These are phyloP conservation scores for Erebia aethiops DNA, from an alignment of 2,888 invertebrate genomes.

Conservation along the genomic window DNA sequence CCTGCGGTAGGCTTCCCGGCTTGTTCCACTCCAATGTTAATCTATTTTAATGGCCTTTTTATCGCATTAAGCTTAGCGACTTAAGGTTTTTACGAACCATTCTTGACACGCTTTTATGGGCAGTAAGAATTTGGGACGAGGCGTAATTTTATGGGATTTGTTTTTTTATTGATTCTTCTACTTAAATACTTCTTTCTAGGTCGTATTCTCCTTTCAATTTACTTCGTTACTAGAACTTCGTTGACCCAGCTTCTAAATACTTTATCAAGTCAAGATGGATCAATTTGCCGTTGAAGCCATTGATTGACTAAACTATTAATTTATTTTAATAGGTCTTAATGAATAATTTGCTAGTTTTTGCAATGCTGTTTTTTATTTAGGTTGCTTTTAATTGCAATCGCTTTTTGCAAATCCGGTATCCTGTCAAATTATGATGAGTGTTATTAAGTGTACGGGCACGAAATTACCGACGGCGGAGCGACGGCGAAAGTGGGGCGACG, in stretches of 20 bases:
- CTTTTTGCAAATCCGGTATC: too few species aligned
- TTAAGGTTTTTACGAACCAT: constrained; percentile 36
- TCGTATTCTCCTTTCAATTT: not conserved
- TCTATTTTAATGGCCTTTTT: constrained; percentile 51
- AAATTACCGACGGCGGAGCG: too few species aligned
- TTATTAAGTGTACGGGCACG: not conserved
- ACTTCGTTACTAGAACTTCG: too few species aligned
- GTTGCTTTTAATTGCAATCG: too few species aligned
- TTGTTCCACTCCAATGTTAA: constrained; percentile 52
- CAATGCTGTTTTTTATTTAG: too few species aligned
- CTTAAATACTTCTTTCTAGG: constrained; percentile 7
- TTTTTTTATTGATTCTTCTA: constrained; percentile 12
- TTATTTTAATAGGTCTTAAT: too few species aligned
- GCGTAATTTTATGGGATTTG: constrained; percentile 22
- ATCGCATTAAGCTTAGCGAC: constrained; percentile 30
- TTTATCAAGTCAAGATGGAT: not conserved
- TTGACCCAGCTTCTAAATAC: not conserved
- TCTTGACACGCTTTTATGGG: constrained; percentile 35
- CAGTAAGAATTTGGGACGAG: constrained; percentile 30
- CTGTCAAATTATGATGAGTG: not conserved
- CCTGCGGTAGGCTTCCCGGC: constrained; percentile 66
- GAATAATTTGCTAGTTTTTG: too few species aligned
- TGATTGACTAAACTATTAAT: too few species aligned
- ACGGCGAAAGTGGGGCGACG: too few species aligned
- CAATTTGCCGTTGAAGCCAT: not conserved